Evolutionary conservation across 2,888 invertebrate genomes (phyloP), one percentile per base, ranked within the genome.

Genomic region (Parnassius smintheus): DNA sequence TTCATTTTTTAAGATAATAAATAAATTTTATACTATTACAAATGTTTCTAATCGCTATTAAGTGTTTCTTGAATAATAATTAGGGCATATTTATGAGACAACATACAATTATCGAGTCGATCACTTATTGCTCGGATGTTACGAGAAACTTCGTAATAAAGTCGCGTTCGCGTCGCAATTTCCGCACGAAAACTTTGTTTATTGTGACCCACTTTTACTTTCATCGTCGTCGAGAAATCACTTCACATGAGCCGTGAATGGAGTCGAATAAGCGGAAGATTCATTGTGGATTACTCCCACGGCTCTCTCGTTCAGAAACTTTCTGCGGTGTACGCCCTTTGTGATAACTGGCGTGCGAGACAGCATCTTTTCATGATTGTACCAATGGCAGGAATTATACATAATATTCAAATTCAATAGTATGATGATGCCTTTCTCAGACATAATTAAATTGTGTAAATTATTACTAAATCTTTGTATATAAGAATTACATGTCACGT

Each of bases 191-290:
- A 72, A 70, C 70, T 67, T 64, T 64, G 66, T 69, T 68, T 73
- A 70, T 71, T 72, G 68, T 87, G 87, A 82, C 88, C 86, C 78
- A 82, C 88, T 90, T 88, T 90, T 90, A 90, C 90, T 90, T 90
- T 90, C 89, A 78, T 81, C 75, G 73, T 81, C 75, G 73, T 69
- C 81, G 85, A 80, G 88, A 88, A 87, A 88, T 81, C 83, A 81
- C 80, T 86, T 86, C 88, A 80, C 88, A 89, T 84, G 81, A 71
- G 75, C 72, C 73, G 75, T 83, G 84, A 86, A 86, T 85, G 80
- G 79, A 71, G 73, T 75, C 80, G 80, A 86, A 88, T 88, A 84
- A 88, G 86, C 85, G 83, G 86, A 86, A 87, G 88, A 78, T 67
- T 70, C 77, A 84, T 83, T 86, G 85, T 85, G 71, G 66, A 70